Base-by-base conservation (phyloP, 2,797 vertebrate genomes). In the Girardinus metallicus region DNA sequence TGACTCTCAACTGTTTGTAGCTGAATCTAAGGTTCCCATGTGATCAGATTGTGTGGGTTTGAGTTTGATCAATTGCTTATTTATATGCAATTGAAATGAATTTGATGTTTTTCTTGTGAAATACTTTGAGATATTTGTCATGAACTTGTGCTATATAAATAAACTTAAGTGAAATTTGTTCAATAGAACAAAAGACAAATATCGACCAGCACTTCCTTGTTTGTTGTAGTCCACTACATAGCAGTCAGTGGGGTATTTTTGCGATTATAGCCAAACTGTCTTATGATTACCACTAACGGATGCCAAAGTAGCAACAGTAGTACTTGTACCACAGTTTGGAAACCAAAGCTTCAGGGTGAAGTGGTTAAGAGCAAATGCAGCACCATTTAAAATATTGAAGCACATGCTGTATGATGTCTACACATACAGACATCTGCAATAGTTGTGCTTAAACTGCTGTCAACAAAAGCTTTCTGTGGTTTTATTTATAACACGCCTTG, bases 401-500 rank as follows among this genome's bases (percentile, higher is more conserved):
- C 57, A 76, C 13, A 57, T 66, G 31, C 49, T 0, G n/a, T 44
- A 1, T 16, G 71, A 80, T 51, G 74, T 79, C 81, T 82, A 2
- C 13, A 51, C 26, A 73, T 55, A 47, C 53, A 80, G 84, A 55
- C 70, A 43, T 49, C 62, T 86, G 74, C 55, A 81, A 47, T 41
- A 23, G 77, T 79, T 76, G 79, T 79, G 81, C 79, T 73, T 83
- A 83, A 84, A 78, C 82, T 36, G 84, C 88, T 91, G 88, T 94
- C 89, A 91, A 86, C 90, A 82, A 86, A 87, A 78, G 85, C 86
- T 85, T 80, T 88, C 81, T 81, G 87, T 77, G 85, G 73, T 87
- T 92, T 91, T 91, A 92, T 94, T 92, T 91, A 93, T 92, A 90
- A 91, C 91, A 79, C 68, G 80, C 82, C 79, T 81, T 64, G 44